Base-by-base conservation (phyloP, 2,888 invertebrate genomes). In the Calameuta pallipes region DNA sequence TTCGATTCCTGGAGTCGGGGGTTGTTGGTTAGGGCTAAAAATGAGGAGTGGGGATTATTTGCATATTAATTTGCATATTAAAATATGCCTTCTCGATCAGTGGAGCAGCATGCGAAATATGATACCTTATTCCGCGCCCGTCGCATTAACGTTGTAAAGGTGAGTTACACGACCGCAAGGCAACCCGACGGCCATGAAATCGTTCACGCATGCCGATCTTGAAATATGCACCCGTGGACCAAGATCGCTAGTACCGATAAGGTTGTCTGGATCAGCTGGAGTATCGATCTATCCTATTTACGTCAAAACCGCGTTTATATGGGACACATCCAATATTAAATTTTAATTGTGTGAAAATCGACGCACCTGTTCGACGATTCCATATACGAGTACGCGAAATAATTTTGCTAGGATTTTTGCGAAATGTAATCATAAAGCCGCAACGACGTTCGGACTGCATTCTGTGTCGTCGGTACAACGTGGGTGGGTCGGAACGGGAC, bases 51-150 rank as follows among this genome's bases (percentile, higher is more conserved):
- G 69, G 68, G 69, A 76, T 41, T 70, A 90, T 90, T 90, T 89
- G 89, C 90, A 90, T 89, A 90, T 90, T 89, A 90, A 90, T 90
- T 90, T 90, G 87, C 90, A 90, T 90, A 90, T 89, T 89, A 88
- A 90, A 90, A 87, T 87, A 86, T 84, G 84, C 81, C 85, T 89
- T 86, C 87, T 86, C 87, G 85, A 89, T 90, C 86, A 84, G 83
- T 76, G 81, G 83, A 80, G 84, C 85, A 78, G 82, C 80, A 83
- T 83, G 86, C 87, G 88, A 90, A 90, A 90, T 90, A 88, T 85
- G 88, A 90, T 90, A 90, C 83, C 83, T 82, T 79, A 81, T 78
- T 81, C 83, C 82, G 85, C 82, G 83, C 79, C 85, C 87, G 90
- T 90, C 89, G 90, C 85, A 89, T 90, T 90, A 90, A 89, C 89